A percentile compares a stretch with the other conserved stretches of the same genome.
These are phyloP conservation scores for Silvanus unidentatus DNA, from an alignment of 2,888 invertebrate species.

Conservation along the genomic window DNA sequence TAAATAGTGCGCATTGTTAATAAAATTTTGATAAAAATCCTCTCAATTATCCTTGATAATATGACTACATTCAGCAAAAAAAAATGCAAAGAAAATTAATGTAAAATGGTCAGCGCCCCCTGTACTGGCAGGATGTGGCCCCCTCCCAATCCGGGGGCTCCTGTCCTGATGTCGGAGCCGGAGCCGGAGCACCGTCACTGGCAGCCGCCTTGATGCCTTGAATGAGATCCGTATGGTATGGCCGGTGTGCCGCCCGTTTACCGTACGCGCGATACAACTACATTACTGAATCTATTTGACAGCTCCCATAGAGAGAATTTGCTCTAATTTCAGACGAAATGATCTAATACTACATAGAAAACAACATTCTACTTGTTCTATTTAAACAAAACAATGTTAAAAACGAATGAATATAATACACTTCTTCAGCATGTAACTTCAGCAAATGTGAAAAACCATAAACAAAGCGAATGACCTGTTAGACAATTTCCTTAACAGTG, in stretches of 20 bases:
- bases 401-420: no score
- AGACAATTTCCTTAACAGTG: slow-evolving; percentile 41
- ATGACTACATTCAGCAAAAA: no score
- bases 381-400: no score
- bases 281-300: neutral
- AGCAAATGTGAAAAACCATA: slow-evolving; percentile 37
- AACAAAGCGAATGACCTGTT: slow-evolving; percentile 49
- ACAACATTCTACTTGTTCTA: no score
- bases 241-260: neutral
- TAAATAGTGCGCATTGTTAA: no score
- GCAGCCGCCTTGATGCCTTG: slow-evolving; percentile 4
- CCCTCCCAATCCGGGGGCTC: slow-evolving; percentile 42
- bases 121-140: slow-evolving; percentile 30
- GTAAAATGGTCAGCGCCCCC: slow-evolving; percentile 35
- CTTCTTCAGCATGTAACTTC: slow-evolving; percentile 6
- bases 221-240: slow-evolving; percentile 1
- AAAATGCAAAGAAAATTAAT: slow-evolving; percentile 1
- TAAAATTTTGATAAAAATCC: no score
- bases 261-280: neutral
- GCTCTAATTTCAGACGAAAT: no score
- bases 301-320: neutral
- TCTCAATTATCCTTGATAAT: no score
- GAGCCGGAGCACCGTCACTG: slow-evolving; percentile 19
- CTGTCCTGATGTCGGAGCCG: slow-evolving; percentile 24
- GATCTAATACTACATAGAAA: no score